These are phyloP conservation scores for Alviniconcha marisindica DNA, from an alignment of 1,140 invertebrate species.

Conservation along the genomic window DNA sequence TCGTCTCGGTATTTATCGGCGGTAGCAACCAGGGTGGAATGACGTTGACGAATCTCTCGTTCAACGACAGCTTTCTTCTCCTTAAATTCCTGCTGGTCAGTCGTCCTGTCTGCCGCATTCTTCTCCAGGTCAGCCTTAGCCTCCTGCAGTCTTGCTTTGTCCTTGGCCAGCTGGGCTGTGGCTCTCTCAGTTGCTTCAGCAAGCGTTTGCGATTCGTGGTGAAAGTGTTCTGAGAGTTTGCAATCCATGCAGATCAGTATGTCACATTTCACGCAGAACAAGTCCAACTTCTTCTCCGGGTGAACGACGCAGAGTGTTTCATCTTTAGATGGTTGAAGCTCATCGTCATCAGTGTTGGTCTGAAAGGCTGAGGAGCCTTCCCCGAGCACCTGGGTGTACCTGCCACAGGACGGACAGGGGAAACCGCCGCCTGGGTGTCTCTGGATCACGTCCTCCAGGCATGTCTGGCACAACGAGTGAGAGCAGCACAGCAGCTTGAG, in stretches of 20 bases:
- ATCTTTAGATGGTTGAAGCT: not conserved
- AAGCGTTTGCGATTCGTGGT: not conserved
- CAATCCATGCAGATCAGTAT: not conserved
- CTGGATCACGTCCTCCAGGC: constrained; percentile 2
- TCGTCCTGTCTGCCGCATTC: not conserved
- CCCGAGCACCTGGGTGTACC: not conserved
- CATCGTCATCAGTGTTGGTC: constrained; percentile 13
- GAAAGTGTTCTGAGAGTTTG: not conserved
- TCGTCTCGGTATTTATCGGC: not conserved
- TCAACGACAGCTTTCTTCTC: not conserved
- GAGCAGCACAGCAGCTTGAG: not conserved
- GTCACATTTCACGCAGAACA: not conserved
- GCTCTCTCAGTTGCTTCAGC: not conserved
- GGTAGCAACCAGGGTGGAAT: not conserved
- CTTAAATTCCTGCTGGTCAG: not conserved
- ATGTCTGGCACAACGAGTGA: constrained; percentile 13
- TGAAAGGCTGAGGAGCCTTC: constrained; percentile 1
- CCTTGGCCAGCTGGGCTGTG: not conserved
- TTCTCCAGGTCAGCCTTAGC: not conserved
- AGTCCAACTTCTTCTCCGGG: not conserved
- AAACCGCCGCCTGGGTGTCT: not conserved
- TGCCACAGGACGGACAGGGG: constrained; percentile 16
- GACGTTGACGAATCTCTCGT: not conserved
- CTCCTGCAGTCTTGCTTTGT: not conserved
- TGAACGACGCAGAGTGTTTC: not conserved